phyloP scores from a whole-genome alignment of 2,888 invertebrate genomes.

The Ametastegia equiseti region DNA sequence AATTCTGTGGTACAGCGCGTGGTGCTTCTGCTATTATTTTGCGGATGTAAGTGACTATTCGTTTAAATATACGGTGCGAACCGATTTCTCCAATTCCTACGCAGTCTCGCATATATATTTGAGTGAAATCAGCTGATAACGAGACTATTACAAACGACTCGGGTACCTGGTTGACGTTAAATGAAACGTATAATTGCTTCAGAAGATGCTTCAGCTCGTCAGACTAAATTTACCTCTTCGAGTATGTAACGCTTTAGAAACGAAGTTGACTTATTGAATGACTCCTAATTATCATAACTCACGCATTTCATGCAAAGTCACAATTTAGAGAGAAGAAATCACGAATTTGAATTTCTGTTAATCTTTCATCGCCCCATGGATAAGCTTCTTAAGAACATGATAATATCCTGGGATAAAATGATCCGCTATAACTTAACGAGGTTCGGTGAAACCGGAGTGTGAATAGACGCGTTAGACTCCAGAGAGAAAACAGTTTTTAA shows the following conservation, averaged over 20 bases:
- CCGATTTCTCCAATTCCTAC: conserved; percentile 20
- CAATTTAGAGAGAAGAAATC: background rate
- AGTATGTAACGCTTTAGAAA: background rate
- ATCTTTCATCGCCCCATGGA: background rate
- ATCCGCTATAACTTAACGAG: background rate
- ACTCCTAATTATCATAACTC: background rate
- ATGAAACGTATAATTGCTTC: background rate
- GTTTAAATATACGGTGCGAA: conserved; percentile 13
- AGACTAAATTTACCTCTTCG: background rate
- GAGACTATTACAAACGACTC: background rate
- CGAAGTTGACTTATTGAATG: background rate
- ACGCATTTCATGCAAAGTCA: background rate
- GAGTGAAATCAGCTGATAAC: conserved; percentile 11
- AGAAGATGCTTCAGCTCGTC: background rate
- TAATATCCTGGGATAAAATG: background rate
- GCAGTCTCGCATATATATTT: background rate
- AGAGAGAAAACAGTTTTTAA: background rate
- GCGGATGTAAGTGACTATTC: conserved; percentile 60
- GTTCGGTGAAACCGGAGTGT: background rate
- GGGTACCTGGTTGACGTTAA: background rate
- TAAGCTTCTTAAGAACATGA: no score
- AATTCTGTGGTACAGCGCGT: conserved; percentile 58
- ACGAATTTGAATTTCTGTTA: background rate
- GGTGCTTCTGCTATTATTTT: conserved; percentile 61
- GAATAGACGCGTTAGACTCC: background rate